Evolutionary conservation across 2,797 vertebrate species (phyloP), one percentile per base, ranked within the genome.

Genomic region (Anniella stebbinsi): DNA sequence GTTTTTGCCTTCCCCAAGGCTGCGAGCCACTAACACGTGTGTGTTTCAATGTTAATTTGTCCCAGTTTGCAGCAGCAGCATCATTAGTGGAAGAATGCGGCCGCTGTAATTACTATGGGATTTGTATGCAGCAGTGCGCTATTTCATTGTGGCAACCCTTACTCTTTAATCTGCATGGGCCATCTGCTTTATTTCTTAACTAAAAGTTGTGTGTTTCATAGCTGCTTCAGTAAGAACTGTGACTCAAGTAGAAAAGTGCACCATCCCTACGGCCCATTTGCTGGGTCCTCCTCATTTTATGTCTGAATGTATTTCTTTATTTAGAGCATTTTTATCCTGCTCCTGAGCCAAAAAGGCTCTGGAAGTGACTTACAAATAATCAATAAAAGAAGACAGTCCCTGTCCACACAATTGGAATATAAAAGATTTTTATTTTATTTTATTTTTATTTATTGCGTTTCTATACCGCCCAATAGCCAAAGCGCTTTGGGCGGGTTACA

Each of bases 131-230:
- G 95, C 77, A 12, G 91, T 67, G 85, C 80, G 86, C 92, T 93
- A 48, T 90, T 94, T 95, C 95, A 41, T 89, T 21, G 87, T 66
- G 11, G 80, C 78, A 83, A 88, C 93, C 93, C 93, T 92, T 23
- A 25, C 91, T 80, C 94, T 97, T 96, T 96, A 94, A 97, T 97
- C 94, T 95, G 25, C 87, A 10, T 25, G 54, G 92, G 88, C 96
- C 97, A 97, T 97, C 97, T 96, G 96, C 93, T 95, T 95, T 84
- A 0, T 92, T 95, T 91, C 92, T 95, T 96, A 95, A 96, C 93
- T 96, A 95, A 94, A 92, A 96, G 93, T 96, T 96, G 94, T 89
- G 93, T 94, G 88, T 84, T 92, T 84, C 41, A 2, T 38, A 94
- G 93, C 83, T 87, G 89, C 72, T 93, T 92, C 90, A 86, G 69